A percentile compares a stretch with the other conserved stretches of the same genome.
Conservation (phyloP, 2,797 vertebrate species). For the Myotis myotis region DNA sequence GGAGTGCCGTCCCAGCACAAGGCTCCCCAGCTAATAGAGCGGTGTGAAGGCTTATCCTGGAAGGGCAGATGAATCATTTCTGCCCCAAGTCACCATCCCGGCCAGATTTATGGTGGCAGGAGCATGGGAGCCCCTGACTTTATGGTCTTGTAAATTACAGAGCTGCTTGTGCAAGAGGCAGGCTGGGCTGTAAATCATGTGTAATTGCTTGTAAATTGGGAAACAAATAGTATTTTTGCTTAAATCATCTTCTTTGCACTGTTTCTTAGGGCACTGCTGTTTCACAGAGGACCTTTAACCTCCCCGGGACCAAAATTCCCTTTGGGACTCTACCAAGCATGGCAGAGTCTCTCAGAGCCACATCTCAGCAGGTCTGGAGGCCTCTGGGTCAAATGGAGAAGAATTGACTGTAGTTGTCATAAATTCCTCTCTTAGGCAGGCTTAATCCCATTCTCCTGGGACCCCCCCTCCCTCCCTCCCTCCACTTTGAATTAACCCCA, state of each 20-base stretch:
- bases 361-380: slow-evolving; percentile 23
- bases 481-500: slow-evolving; percentile 47
- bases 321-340: not conserved
- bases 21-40: slow-evolving; percentile 80
- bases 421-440: slow-evolving; percentile 50
- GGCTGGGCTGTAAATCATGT: slow-evolving; percentile 83
- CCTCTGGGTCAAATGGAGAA: slow-evolving; percentile 66
- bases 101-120: slow-evolving; percentile 81
- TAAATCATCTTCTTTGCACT: slow-evolving; percentile 81
- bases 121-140: slow-evolving; percentile 82
- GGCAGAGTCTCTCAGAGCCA: not conserved
- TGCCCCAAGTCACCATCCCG: slow-evolving; percentile 75
- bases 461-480: not conserved
- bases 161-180: slow-evolving; percentile 84
- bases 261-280: slow-evolving; percentile 55
- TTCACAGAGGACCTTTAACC: slow-evolving; percentile 54
- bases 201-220: slow-evolving; percentile 86
- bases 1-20: slow-evolving; percentile 82
- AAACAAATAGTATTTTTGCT: slow-evolving; percentile 85
- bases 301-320: slow-evolving; percentile 29
- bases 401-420: slow-evolving; percentile 52
- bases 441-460: slow-evolving; percentile 53
- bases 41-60: slow-evolving; percentile 76
- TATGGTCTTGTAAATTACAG: slow-evolving; percentile 87
- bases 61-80: slow-evolving; percentile 84